Evolutionary conservation across 2,888 invertebrate species (phyloP), one percentile per base, ranked within the genome.

Genomic region (Embidobia sp.): DNA sequence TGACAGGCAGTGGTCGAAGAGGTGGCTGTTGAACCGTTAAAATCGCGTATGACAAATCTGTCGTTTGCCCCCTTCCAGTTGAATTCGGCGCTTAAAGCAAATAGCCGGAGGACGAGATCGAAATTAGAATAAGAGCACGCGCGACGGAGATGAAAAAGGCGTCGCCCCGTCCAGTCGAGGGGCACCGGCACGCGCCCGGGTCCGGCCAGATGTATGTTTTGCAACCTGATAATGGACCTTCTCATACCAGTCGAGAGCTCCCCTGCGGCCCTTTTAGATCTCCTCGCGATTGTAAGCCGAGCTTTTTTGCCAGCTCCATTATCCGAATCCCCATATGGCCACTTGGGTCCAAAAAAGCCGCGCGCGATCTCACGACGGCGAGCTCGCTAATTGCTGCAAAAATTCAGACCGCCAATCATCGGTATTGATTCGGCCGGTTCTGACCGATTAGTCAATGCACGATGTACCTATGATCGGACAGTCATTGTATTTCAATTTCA

Each of bases 141-240:
- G 37, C 29, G 46, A 61, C 49, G 19, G 33, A 55, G 53, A 51
- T 80, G 80, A 83, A 82, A 83, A 81, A 82, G 83, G 84, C 84
- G 82, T 84, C 48, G 83, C n/a, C n/a, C n/a, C n/a, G n/a, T n/a
- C n/a, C 83, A 77, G 77, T 42, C 57, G 44, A 80, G 82, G 84
- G 83, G 84, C 81, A 81, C 78, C 80, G 86, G 85, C 86, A 84
- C 86, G 85, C 84, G 85, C 85, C 84, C 83, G 82, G 77, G 77
- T 82, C 77, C 80, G 84, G 79, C 85, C 88, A 88, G 87, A 88
- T 88, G 88, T 86, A 86, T 87, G 87, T 87, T 88, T 87, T 87
- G 87, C 88, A 87, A 88, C 87, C 85, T 86, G 88, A 88, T 88
- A 88, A 88, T 87, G 86, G 87, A 86, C 83, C 86, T 81, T 83